phyloP scores from a whole-genome alignment of 2,113 vertebrate genomes.

The Notothenia coriiceps region DNA sequence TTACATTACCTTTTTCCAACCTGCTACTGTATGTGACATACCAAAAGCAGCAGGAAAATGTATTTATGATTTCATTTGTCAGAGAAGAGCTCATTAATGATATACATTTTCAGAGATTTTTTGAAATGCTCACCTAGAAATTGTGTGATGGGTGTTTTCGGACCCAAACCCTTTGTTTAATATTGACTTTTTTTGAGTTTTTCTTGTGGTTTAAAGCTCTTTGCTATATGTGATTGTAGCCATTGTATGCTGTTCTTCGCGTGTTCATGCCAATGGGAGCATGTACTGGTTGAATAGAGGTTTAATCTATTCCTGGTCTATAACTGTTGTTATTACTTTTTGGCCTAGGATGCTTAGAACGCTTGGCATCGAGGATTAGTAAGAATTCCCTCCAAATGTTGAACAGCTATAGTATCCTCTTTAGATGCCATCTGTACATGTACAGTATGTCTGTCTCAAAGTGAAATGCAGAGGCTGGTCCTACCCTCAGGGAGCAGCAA shows the following conservation, averaged over 20 bases:
- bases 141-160: neutral
- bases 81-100: neutral
- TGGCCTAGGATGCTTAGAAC: neutral
- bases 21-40: too few species aligned
- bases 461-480: conserved; percentile 7
- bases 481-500: neutral
- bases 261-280: neutral
- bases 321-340: neutral
- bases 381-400: neutral
- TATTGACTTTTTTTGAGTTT: too few species aligned
- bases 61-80: neutral
- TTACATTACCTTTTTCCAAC: too few species aligned
- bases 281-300: conserved; percentile 4
- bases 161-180: neutral
- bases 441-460: conserved; percentile 3
- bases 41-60: too few species aligned
- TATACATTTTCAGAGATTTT: neutral
- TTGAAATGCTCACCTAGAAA: neutral
- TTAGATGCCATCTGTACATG: neutral
- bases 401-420: neutral
- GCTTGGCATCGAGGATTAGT: neutral
- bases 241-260: neutral
- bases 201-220: too few species aligned
- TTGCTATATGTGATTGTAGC: too few species aligned
- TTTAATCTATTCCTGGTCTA: too few species aligned